These are phyloP conservation scores for Dugesia japonica DNA, from an alignment of 2,888 invertebrate species.

Conservation along the genomic window DNA sequence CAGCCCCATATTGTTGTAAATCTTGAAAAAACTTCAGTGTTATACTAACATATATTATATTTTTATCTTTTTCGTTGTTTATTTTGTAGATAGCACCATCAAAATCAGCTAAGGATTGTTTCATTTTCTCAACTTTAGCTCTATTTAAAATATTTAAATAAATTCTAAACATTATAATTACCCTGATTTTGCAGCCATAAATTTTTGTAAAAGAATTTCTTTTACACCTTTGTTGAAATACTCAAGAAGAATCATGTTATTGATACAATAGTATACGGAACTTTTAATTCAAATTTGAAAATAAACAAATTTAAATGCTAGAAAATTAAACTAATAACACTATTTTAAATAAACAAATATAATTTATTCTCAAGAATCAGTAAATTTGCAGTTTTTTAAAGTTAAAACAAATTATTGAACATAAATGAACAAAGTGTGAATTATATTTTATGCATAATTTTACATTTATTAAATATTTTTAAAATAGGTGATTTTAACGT, in stretches of 20 bases:
- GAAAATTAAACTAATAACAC: background rate
- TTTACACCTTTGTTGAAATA: constrained; percentile 62
- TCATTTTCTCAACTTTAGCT: constrained; percentile 22
- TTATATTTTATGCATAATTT: background rate
- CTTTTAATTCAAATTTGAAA: background rate
- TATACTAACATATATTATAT: constrained; percentile 69
- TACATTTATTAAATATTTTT: background rate
- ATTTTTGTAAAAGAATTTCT: constrained; percentile 17
- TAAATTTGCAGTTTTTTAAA: background rate
- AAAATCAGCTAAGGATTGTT: constrained; percentile 62
- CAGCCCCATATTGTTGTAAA: constrained; percentile 90
- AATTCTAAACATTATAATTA: background rate
- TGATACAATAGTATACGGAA: constrained; percentile 34
- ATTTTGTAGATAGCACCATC: constrained; percentile 96
- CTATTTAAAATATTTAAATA: constrained; percentile 16
- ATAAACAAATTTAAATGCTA: background rate
- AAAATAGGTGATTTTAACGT: too few relatives aligned
- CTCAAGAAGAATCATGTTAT: constrained; percentile 60
- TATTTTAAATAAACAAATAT: background rate
- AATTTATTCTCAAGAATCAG: background rate
- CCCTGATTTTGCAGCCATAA: constrained; percentile 26
- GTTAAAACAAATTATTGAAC: background rate
- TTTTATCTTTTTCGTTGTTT: constrained; percentile 58
- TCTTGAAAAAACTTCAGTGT: constrained; percentile 93
- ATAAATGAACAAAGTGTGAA: too few relatives aligned